These are phyloP conservation scores for Tarsius wallacei DNA, from an alignment of 2,797 vertebrate genomes.

Conservation along the genomic window DNA sequence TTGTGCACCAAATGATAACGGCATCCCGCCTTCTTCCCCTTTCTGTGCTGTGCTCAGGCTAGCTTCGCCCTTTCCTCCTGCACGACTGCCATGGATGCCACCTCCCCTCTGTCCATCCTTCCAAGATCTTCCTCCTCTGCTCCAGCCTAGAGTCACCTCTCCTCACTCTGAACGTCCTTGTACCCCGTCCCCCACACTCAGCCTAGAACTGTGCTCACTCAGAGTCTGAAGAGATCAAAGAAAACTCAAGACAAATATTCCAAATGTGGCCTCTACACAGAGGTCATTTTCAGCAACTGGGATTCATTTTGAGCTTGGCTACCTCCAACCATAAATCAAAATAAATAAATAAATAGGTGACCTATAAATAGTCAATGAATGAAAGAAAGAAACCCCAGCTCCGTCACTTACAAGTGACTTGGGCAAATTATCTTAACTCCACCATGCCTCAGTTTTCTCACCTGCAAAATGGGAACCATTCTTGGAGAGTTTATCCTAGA, in stretches of 20 bases:
- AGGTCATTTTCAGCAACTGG: background rate
- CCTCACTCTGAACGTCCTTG: background rate
- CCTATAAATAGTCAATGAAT: background rate
- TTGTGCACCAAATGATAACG: background rate
- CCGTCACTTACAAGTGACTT: background rate
- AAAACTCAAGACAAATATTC: background rate
- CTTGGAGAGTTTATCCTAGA: background rate
- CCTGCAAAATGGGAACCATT: background rate
- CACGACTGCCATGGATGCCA: background rate
- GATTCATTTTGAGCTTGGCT: constrained; percentile 18
- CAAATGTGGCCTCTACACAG: background rate
- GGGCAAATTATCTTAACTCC: background rate
- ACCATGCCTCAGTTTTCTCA: background rate
- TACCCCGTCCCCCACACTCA: background rate
- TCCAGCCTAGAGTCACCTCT: background rate
- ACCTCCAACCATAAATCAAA: background rate
- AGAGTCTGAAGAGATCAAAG: background rate
- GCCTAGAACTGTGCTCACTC: background rate
- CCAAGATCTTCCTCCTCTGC: background rate
- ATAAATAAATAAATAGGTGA: background rate
- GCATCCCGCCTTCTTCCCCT: background rate
- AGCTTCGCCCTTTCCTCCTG: background rate
- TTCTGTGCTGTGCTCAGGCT: background rate
- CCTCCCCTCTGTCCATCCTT: background rate
- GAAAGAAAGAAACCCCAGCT: constrained; percentile 26